Conservation (phyloP, 1,140 invertebrate genomes). For the Trichomalopsis sarcophagae region DNA sequence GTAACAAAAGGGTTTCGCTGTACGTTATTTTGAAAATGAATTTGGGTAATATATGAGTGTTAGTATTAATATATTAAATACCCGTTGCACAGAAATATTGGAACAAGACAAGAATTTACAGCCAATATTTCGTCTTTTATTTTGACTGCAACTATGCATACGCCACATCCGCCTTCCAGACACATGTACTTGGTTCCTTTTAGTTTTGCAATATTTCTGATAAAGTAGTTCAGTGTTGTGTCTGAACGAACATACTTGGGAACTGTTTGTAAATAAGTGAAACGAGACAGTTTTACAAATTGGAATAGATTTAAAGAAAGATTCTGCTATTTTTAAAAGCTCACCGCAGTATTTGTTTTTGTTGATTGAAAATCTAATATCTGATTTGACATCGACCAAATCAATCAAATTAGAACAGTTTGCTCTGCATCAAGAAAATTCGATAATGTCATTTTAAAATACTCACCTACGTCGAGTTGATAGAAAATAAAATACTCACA, state of each 20-base stretch:
- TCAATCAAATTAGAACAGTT: background rate
- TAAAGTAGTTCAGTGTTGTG: constrained; percentile 81
- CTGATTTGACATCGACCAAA: background rate
- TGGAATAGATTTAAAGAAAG: background rate
- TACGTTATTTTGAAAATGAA: no score
- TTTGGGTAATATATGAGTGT: no score
- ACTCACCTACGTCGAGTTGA: background rate
- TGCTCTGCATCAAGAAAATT: background rate
- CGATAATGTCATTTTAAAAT: no score
- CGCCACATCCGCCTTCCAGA: constrained; percentile 88
- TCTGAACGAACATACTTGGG: constrained; percentile 69
- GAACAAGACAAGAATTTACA: constrained; percentile 80
- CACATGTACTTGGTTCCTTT: constrained; percentile 89
- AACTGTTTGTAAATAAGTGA: constrained; percentile 60
- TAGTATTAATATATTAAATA: no score
- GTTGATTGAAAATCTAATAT: background rate
- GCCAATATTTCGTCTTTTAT: constrained; percentile 77
- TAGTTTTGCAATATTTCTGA: constrained; percentile 80
- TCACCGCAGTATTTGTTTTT: background rate
- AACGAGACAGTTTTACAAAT: background rate
- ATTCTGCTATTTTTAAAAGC: background rate
- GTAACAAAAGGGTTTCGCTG: no score
- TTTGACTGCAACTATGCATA: constrained; percentile 83
- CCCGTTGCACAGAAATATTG: constrained; percentile 68
- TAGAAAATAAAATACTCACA: background rate